Percentiles rank a stretch among this genome's conserved stretches.
phyloP scores from a whole-genome alignment of 2,113 vertebrate species.

The Nannobrachium achirus region DNA sequence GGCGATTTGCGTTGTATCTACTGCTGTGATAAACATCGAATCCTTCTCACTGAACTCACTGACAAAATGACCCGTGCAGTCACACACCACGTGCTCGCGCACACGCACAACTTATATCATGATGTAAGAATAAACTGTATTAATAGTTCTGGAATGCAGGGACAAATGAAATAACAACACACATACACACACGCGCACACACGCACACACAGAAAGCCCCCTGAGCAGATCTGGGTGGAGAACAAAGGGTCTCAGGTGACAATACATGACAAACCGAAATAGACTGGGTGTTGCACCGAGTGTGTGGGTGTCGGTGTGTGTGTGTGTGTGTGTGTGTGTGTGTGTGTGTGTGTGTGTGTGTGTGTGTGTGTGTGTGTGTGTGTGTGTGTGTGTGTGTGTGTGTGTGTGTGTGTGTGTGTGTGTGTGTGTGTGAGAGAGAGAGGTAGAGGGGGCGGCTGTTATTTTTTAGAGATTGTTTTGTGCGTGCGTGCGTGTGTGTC shows the following conservation, averaged over 20 bases:
- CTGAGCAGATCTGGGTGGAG: conserved; percentile 40
- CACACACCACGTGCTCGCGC: no score
- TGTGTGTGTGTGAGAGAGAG: conserved; percentile 9
- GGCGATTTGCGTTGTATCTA: no score
- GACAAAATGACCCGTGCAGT: no score
- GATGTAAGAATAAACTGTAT: conserved; percentile 35
- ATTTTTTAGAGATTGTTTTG: no score
- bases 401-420: conserved; percentile 39
- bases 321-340: conserved; percentile 31
- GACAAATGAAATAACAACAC: not conserved
- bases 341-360: conserved; percentile 34
- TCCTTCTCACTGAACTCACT: no score
- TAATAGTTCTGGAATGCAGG: conserved; percentile 33
- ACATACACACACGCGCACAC: conserved; percentile 17
- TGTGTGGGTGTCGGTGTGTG: conserved; percentile 33
- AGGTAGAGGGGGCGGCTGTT: not conserved
- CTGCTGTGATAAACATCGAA: no score
- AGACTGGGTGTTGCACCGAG: conserved; percentile 69
- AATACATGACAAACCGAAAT: conserved; percentile 74
- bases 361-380: conserved; percentile 39
- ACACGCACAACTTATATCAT: conserved; percentile 24
- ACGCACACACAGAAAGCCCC: conserved; percentile 47
- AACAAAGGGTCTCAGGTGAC: conserved; percentile 78
- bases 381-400: conserved; percentile 26
- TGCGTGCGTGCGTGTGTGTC: not conserved